Conservation (phyloP, 2,888 invertebrate genomes). For the Eretmocerus hayati region DNA sequence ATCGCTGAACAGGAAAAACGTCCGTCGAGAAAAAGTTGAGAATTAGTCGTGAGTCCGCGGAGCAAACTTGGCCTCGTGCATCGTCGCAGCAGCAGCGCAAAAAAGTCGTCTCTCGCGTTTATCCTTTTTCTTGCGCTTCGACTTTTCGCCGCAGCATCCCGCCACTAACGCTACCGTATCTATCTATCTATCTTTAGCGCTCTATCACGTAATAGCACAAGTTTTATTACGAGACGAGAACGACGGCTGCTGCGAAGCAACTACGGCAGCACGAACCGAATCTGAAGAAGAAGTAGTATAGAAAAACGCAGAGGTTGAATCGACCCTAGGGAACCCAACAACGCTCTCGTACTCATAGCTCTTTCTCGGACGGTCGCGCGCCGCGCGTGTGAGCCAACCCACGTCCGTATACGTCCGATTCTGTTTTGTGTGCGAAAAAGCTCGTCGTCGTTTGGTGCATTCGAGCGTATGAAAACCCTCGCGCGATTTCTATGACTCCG, state of each 20-base stretch:
- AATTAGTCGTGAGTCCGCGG: slow-evolving; percentile 10
- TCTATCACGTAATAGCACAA: slow-evolving; percentile 42
- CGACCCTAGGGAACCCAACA: slow-evolving; percentile 35
- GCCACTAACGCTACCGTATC: background rate
- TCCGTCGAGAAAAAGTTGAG: slow-evolving; percentile 14
- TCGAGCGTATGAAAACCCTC: too few species aligned
- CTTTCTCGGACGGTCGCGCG: too few species aligned
- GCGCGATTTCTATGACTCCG: too few species aligned
- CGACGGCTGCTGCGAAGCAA: background rate
- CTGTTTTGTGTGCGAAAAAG: too few species aligned
- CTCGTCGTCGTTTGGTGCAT: too few species aligned
- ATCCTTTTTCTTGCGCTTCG: slow-evolving; percentile 7
- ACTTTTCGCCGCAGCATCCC: slow-evolving; percentile 16
- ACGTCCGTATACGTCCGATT: too few species aligned
- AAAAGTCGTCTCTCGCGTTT: background rate
- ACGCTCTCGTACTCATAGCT: too few species aligned
- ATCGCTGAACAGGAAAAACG: background rate
- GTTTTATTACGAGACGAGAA: slow-evolving; percentile 29
- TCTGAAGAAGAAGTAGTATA: slow-evolving; percentile 5
- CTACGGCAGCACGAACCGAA: too few species aligned
- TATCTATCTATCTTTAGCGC: slow-evolving; percentile 31
- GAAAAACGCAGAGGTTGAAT: slow-evolving; percentile 16
- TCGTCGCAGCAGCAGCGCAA: background rate
- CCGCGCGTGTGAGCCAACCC: too few species aligned
- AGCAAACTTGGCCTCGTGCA: background rate